Conservation (phyloP, 2,797 vertebrate genomes). For the Glyptemys insculpta region DNA sequence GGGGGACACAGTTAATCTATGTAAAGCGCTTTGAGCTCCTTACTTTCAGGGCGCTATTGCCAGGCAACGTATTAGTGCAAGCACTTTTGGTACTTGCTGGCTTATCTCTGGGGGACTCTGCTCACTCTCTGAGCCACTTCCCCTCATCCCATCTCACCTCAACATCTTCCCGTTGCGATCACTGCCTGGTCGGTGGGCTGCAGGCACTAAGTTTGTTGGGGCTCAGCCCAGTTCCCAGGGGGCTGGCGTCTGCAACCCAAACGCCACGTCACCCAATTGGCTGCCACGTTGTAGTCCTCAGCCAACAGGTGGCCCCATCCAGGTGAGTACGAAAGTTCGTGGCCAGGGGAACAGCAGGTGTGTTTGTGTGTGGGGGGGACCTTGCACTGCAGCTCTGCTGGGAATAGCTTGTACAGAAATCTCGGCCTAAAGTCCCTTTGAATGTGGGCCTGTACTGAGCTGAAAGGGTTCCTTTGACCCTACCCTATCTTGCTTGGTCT, state of each 20-base stretch:
- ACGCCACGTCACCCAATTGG: no score
- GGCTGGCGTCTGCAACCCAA: background rate
- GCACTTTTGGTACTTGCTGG: no score
- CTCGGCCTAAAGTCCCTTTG: no score
- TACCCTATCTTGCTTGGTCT: background rate
- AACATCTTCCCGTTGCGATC: background rate
- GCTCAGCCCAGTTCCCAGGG: background rate
- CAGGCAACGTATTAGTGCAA: background rate
- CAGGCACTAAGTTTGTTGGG: background rate
- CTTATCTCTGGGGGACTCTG: background rate
- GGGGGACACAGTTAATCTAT: background rate
- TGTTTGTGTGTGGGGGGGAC: no score
- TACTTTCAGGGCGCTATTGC: background rate
- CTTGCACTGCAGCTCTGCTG: no score
- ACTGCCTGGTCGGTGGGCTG: background rate
- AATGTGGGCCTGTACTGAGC: no score
- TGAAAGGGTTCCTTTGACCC: no score
- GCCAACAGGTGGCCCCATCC: no score
- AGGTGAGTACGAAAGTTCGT: no score
- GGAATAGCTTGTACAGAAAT: no score
- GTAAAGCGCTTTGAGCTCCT: background rate
- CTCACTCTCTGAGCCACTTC: background rate
- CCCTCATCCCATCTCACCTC: background rate
- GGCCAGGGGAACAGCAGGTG: no score
- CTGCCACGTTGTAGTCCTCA: no score